These are phyloP conservation scores for Prionailurus viverrinus DNA, from an alignment of 2,113 vertebrate genomes.

Conservation along the genomic window DNA sequence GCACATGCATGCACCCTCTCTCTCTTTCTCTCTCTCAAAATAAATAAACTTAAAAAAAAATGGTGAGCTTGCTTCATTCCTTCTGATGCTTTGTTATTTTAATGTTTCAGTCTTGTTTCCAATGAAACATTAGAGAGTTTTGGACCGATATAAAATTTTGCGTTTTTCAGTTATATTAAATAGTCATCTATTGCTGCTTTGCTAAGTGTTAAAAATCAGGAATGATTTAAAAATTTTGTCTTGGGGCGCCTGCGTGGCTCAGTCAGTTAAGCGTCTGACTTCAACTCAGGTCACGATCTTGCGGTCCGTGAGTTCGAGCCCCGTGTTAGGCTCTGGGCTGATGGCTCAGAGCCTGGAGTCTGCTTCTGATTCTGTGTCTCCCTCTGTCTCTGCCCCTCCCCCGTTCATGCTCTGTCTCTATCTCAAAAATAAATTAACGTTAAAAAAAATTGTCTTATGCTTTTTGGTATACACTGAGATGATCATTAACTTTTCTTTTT, in stretches of 20 bases:
- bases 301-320: no score
- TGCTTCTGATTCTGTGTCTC: no score
- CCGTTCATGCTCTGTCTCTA: no score
- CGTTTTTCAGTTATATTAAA: conserved; percentile 1
- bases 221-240: conserved; percentile 1
- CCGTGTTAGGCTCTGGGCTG: fast-evolving
- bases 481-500: background rate
- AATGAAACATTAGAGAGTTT: background rate
- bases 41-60: background rate
- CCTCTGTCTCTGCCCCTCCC: no score
- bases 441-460: background rate
- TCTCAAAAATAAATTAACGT: no score
- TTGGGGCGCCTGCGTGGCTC: background rate
- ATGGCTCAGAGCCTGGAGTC: no score
- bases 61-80: background rate
- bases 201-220: conserved; percentile 11
- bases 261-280: no score
- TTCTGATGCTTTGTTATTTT: background rate
- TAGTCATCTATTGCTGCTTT: background rate
- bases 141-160: background rate
- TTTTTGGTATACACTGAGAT: background rate
- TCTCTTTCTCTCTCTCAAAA: no score
- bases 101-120: background rate
- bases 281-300: no score
- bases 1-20: no score